phyloP scores from a whole-genome alignment of 2,113 vertebrate species.

The Ophiodon elongatus region DNA sequence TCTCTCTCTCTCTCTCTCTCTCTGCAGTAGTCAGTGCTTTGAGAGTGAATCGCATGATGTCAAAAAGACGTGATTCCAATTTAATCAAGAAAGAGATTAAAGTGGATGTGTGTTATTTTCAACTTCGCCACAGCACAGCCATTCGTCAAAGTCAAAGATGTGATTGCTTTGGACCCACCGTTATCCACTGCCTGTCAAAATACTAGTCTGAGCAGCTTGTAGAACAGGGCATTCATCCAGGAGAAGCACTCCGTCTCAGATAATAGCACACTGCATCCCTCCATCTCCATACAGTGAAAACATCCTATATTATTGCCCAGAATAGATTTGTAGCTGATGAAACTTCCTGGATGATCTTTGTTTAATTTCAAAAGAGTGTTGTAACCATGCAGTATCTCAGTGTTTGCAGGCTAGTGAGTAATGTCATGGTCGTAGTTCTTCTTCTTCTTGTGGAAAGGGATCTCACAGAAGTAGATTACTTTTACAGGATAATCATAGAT shows the following conservation, averaged over 20 bases:
- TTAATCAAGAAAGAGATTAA: slow-evolving; percentile 99
- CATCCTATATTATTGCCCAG: slow-evolving; percentile 63
- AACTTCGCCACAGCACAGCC: slow-evolving; percentile 94
- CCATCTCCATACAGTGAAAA: slow-evolving; percentile 69
- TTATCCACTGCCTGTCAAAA: slow-evolving; percentile 99
- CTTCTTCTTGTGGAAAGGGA: neutral
- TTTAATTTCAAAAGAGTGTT: slow-evolving; percentile 56
- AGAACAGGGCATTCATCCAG: slow-evolving; percentile 89
- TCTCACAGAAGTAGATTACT: slow-evolving; percentile 17
- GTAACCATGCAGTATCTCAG: neutral
- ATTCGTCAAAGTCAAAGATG: slow-evolving; percentile 99
- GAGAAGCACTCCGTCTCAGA: slow-evolving; percentile 66
- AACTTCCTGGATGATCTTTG: slow-evolving; percentile 54
- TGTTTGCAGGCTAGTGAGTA: slow-evolving; percentile 10
- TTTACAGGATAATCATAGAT: slow-evolving; percentile 19
- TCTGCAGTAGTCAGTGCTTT: slow-evolving; percentile 89
- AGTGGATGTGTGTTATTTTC: slow-evolving; percentile 99
- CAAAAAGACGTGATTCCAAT: slow-evolving; percentile 96
- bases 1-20: too few species aligned
- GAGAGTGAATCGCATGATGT: slow-evolving; percentile 94
- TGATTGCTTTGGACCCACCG: slow-evolving; percentile 99
- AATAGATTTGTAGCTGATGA: slow-evolving; percentile 60
- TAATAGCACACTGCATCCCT: slow-evolving; percentile 66
- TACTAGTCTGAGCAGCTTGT: slow-evolving; percentile 89
- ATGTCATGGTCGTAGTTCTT: slow-evolving; percentile 1